phyloP scores from a whole-genome alignment of 2,888 invertebrate species.

The Ormia ochracea region DNA sequence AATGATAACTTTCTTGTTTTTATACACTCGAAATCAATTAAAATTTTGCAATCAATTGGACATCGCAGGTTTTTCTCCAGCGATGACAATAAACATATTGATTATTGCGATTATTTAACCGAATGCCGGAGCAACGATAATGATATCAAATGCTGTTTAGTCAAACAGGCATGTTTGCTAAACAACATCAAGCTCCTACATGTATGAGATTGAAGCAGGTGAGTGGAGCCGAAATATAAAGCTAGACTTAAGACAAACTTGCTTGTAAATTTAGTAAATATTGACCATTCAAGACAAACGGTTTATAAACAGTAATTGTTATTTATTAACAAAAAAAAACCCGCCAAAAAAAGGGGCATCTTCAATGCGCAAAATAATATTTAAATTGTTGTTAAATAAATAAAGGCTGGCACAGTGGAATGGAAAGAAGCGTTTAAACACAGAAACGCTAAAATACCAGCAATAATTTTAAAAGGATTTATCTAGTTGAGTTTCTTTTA shows the following conservation, averaged over 20 bases:
- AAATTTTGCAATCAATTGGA: no score
- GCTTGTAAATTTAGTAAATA: slow-evolving; percentile 37
- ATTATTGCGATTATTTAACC: no score
- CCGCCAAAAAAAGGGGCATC: slow-evolving; percentile 18
- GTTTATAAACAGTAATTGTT: background rate
- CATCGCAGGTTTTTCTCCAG: no score
- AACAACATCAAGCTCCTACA: slow-evolving; percentile 29
- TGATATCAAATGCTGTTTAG: no score
- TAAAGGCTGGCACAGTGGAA: slow-evolving; percentile 20
- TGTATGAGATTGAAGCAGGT: background rate
- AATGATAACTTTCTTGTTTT: no score
- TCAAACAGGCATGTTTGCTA: slow-evolving; percentile 17
- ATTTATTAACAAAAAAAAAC: slow-evolving; percentile 1
- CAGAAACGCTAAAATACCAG: background rate
- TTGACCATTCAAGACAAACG: slow-evolving; percentile 40
- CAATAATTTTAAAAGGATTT: background rate
- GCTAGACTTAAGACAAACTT: slow-evolving; percentile 24
- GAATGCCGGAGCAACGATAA: no score
- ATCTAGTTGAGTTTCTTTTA: background rate
- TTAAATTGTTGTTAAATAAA: background rate
- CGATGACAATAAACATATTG: no score
- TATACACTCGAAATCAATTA: no score
- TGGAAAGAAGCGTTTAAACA: background rate
- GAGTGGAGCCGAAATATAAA: slow-evolving; percentile 9
- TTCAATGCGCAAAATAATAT: background rate